These are phyloP conservation scores for Lepidochitona cinerea DNA, from an alignment of 2,888 invertebrate species.

Conservation along the genomic window DNA sequence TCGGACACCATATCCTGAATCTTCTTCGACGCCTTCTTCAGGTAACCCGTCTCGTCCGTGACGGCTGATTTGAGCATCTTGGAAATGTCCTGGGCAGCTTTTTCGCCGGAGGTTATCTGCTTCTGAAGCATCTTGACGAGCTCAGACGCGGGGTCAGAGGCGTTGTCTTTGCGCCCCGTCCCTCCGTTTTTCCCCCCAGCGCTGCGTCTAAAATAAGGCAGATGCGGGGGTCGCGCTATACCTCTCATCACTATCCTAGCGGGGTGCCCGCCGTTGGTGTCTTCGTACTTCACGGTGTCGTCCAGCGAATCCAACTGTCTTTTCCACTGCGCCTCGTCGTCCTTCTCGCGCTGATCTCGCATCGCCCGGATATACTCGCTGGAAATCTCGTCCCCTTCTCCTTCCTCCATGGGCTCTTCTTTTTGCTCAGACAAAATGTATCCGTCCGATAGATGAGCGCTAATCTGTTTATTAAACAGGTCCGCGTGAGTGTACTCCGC, in stretches of 20 bases:
- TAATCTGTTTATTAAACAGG: background rate
- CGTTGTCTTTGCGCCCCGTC: too few relatives aligned
- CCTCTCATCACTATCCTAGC: background rate
- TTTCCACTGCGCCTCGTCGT: background rate
- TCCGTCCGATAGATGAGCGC: background rate
- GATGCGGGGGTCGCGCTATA: background rate
- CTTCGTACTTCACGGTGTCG: background rate
- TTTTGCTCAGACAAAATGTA: background rate
- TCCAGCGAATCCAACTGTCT: background rate
- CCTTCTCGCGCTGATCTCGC: background rate
- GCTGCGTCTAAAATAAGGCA: background rate
- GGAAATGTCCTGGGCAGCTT: background rate
- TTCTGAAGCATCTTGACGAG: background rate
- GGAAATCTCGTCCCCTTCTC: background rate
- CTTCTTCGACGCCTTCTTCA: background rate
- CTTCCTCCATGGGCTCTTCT: background rate
- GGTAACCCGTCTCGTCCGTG: background rate
- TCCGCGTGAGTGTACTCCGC: background rate
- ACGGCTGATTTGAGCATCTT: background rate
- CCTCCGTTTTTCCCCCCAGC: background rate
- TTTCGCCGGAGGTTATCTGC: background rate
- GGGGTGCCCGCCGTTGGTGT: background rate
- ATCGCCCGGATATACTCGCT: background rate
- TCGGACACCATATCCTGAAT: background rate
- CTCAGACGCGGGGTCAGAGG: background rate